Conservation (phyloP, 2,113 vertebrate genomes). For the Erinaceus europaeus region DNA sequence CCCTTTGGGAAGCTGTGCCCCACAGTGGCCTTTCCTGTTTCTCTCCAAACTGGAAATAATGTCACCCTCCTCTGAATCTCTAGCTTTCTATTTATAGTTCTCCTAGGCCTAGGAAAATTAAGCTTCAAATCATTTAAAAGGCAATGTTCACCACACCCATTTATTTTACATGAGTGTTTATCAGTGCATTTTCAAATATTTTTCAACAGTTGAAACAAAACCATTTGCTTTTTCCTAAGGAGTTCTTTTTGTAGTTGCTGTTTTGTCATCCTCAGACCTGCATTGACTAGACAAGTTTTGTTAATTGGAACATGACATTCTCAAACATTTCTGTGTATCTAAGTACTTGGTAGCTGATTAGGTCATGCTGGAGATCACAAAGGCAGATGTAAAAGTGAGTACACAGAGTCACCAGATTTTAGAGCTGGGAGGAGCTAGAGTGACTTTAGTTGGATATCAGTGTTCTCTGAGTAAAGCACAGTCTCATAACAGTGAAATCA, state of each 20-base stretch:
- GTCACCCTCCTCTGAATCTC: not conserved
- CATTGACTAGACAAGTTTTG: not conserved
- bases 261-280: not conserved
- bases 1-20: not conserved
- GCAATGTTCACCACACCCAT: not conserved
- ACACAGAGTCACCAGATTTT: not conserved
- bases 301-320: not conserved
- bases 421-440: not conserved
- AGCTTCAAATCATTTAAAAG: not conserved
- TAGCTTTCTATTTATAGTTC: not conserved
- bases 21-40: not conserved
- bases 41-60: not conserved
- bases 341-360: not conserved
- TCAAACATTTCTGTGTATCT: not conserved
- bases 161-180: not conserved
- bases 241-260: not conserved
- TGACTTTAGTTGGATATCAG: not conserved
- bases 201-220: not conserved
- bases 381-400: not conserved
- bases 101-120: conserved; percentile 4
- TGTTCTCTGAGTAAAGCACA: not conserved
- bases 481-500: not conserved
- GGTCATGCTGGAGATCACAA: not conserved
- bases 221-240: not conserved
- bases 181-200: not conserved